Percentiles rank a stretch among this genome's conserved stretches.
These are phyloP conservation scores for Plagiodera versicolora DNA, from an alignment of 2,888 invertebrate species.

Conservation along the genomic window DNA sequence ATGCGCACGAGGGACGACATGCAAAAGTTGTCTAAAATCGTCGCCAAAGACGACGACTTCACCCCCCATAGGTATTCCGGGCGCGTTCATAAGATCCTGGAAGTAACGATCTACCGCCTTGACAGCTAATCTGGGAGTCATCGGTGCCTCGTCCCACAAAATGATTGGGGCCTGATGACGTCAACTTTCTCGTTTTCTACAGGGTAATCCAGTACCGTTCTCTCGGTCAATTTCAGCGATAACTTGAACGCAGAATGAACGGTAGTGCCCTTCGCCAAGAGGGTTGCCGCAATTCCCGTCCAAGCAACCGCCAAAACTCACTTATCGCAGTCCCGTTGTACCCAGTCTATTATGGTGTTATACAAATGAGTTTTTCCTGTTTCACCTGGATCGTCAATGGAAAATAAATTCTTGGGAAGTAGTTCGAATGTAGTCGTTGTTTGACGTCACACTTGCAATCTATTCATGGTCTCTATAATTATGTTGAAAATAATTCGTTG, in stretches of 20 bases:
- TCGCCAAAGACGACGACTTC: neutral
- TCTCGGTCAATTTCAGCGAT: constrained; percentile 28
- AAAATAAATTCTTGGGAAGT: constrained; percentile 38
- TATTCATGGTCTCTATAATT: too few relatives aligned
- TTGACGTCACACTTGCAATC: too few relatives aligned
- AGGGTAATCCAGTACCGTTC: neutral
- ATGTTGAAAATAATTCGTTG: too few relatives aligned
- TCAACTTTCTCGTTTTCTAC: neutral
- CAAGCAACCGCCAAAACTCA: constrained; percentile 35
- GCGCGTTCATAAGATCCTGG: neutral
- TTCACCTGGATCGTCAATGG: constrained; percentile 51
- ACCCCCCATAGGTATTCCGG: neutral
- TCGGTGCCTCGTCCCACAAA: neutral
- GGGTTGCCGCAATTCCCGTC: constrained; percentile 46
- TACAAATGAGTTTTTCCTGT: constrained; percentile 52
- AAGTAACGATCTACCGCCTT: neutral
- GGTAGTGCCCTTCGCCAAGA: constrained; percentile 47
- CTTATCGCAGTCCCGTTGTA: constrained; percentile 8
- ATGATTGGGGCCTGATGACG: neutral
- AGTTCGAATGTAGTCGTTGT: constrained; percentile 12
- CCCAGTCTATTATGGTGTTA: constrained; percentile 31
- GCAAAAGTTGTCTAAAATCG: neutral
- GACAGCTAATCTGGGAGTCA: constrained; percentile 10
- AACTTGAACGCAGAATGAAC: constrained; percentile 45
- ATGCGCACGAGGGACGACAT: neutral